phyloP scores from a whole-genome alignment of 2,888 invertebrate species.

The Ophion slaviceki region DNA sequence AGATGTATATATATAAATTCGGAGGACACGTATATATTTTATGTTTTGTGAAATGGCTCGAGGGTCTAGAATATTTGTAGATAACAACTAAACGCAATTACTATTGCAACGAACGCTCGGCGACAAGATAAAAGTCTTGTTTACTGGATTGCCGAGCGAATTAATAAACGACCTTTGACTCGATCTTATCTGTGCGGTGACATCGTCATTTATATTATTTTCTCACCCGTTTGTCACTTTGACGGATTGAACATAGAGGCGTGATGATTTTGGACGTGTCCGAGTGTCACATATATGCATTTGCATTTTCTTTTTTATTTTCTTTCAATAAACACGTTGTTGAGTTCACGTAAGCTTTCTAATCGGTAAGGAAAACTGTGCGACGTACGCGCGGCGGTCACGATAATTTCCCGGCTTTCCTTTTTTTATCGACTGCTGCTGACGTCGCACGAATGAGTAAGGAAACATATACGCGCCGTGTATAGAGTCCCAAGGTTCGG shows the following conservation, averaged over 20 bases:
- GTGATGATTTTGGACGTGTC: neutral
- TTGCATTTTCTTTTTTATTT: neutral
- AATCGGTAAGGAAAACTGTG: neutral
- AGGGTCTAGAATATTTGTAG: too few relatives aligned
- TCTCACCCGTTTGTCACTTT: slow-evolving; percentile 10
- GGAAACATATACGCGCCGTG: slow-evolving; percentile 5
- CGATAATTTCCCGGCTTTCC: slow-evolving; percentile 18
- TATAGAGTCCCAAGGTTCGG: slow-evolving; percentile 56
- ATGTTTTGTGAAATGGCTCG: too few relatives aligned
- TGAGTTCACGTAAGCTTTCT: neutral
- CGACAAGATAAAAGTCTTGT: slow-evolving; percentile 60
- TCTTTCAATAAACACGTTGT: slow-evolving; percentile 33
- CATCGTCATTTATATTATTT: slow-evolving; percentile 7
- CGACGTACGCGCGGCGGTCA: neutral
- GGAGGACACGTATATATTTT: too few relatives aligned
- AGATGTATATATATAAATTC: too few relatives aligned
- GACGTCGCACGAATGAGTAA: neutral
- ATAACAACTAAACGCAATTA: neutral
- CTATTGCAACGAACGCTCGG: neutral
- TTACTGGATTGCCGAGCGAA: slow-evolving; percentile 55
- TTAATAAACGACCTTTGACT: slow-evolving; percentile 65
- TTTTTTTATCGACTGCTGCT: slow-evolving; percentile 22
- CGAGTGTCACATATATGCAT: neutral
- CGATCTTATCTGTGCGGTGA: slow-evolving; percentile 18
- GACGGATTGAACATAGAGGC: slow-evolving; percentile 53